A percentile compares a stretch with the other conserved stretches of the same genome.
phyloP scores from a whole-genome alignment of 2,888 invertebrate genomes.

The Phalera bucephala region DNA sequence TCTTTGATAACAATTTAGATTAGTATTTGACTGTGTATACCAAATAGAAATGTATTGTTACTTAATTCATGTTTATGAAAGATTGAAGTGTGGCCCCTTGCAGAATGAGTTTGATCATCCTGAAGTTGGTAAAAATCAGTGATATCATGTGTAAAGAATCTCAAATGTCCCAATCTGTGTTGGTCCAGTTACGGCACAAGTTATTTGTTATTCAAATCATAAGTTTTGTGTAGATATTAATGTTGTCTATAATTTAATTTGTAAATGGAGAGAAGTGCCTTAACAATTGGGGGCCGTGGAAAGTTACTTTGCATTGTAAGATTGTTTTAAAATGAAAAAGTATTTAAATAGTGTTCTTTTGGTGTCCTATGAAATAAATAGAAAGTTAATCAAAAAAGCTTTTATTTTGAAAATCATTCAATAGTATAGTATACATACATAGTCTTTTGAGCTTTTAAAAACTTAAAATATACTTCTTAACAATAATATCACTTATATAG shows the following conservation, averaged over 20 bases:
- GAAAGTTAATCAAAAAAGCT: slow-evolving; percentile 18
- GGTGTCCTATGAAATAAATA: slow-evolving; percentile 10
- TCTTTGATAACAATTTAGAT: slow-evolving; percentile 14
- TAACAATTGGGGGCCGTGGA: slow-evolving; percentile 33
- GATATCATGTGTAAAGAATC: too few relatives aligned
- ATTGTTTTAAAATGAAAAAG: slow-evolving; percentile 6
- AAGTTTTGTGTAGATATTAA: neutral
- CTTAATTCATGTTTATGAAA: neutral
- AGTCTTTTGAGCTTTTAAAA: too few relatives aligned
- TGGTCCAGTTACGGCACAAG: neutral
- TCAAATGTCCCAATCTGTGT: neutral
- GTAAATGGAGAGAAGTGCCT: slow-evolving; percentile 47
- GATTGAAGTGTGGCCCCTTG: neutral
- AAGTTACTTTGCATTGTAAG: slow-evolving; percentile 24
- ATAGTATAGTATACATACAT: slow-evolving; percentile 2
- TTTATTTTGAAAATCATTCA: slow-evolving; percentile 22
- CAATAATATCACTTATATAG: too few relatives aligned
- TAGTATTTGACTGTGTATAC: slow-evolving; percentile 27
- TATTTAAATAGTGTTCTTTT: slow-evolving; percentile 1
- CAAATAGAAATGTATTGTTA: slow-evolving; percentile 14
- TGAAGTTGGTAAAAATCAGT: neutral
- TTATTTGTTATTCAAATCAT: neutral
- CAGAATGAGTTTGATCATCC: neutral
- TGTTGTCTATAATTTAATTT: slow-evolving; percentile 10
- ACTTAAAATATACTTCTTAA: too few relatives aligned